Base-by-base conservation (phyloP, 2,113 vertebrate species). In the Zosterops pallidus region DNA sequence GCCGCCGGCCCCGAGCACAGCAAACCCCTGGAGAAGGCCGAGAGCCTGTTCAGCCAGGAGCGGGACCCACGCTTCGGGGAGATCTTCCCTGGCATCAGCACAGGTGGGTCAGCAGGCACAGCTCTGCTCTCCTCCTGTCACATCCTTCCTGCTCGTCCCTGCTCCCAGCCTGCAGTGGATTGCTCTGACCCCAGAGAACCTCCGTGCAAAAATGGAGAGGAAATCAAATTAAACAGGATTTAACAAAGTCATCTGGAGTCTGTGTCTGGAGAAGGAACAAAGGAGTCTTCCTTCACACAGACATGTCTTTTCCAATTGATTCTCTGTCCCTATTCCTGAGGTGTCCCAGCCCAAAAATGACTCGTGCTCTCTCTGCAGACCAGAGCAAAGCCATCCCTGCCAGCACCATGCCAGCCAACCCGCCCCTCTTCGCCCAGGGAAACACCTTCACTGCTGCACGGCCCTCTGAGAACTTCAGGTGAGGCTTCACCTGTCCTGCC, bases 391-490 rank as follows among this genome's bases (percentile, higher is more conserved):
- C 95, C 79, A 91, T 99, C 65, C 96, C 98, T 24, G 96, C 99
- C 97, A 98, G 97, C 92, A 96, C 98, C 1, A 97, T 98, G 69
- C 97, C 99, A 12, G 92, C 98, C 68, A 97, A 96, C 92, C 99
- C 97, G 29, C 98, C 99, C 90, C 98, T 99, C 57, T 99, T 99
- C 21, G 83, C 98, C 11, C 98, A 98, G 96, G 98, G 98, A 67
- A 98, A 85, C 95, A 97, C 98, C 79, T 99, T 99, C 96, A 95
- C 98, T 49, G 94, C 98, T 5, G 93, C 97, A 0, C 98, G 98
- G 12, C 96, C 98, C 4, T 88, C 85, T 3, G 99, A 99, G 82
- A 96, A 84, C 69, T 99, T 99, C 98, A 99, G 99, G 99, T 99
- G 97, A 98, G 92, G 83, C 90, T 41, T 35, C 63, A 5, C 64